These are phyloP conservation scores for Hirtodrosophila alboralis DNA, from an alignment of 2,888 invertebrate genomes.

Conservation along the genomic window DNA sequence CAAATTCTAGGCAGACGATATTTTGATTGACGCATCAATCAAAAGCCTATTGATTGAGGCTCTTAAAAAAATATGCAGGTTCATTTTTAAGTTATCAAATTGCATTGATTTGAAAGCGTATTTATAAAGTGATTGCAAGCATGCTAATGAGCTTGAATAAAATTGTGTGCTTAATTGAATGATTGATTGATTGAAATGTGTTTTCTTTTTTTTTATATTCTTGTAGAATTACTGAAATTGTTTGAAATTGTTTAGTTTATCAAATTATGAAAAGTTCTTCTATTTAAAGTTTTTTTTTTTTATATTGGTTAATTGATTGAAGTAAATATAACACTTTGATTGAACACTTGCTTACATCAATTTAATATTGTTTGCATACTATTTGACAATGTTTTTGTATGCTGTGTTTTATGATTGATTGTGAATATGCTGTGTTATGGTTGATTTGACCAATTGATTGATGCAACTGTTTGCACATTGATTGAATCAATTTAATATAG, in stretches of 20 bases:
- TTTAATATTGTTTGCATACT: too few species aligned
- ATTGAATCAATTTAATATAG: too few species aligned
- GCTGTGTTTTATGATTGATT: not conserved
- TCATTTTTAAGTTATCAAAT: constrained; percentile 2
- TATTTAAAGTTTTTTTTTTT: too few species aligned
- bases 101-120: not conserved
- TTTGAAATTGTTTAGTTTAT: too few species aligned
- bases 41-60: constrained; percentile 50
- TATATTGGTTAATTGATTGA: too few species aligned
- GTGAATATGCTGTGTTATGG: too few species aligned
- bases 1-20: constrained; percentile 12
- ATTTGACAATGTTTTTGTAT: too few species aligned
- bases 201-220: too few species aligned
- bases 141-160: constrained; percentile 50
- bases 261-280: too few species aligned
- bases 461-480: too few species aligned
- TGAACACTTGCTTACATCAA: not conserved
- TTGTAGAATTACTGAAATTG: too few species aligned
- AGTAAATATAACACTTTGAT: not conserved
- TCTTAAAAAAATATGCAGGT: constrained; percentile 15
- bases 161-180: constrained; percentile 28
- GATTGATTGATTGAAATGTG: constrained; percentile 24
- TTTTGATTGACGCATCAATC: constrained; percentile 60
- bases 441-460: too few species aligned
- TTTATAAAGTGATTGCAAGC: constrained; percentile 16